Evolutionary conservation across 2,797 vertebrate species (phyloP).

Genomic region (Cryptoprocta ferox): DNA sequence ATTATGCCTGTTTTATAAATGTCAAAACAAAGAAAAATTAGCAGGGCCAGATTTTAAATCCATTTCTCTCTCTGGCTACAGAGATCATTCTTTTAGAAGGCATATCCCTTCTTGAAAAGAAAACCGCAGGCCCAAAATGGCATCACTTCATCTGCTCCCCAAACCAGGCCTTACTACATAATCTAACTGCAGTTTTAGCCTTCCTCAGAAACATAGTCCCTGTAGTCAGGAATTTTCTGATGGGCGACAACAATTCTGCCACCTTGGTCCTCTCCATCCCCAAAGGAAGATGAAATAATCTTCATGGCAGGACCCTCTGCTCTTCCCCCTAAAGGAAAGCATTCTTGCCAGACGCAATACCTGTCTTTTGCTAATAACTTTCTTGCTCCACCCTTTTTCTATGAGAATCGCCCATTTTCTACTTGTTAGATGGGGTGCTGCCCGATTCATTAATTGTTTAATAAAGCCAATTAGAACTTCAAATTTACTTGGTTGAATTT

Average conservation of each 20-base stretch:
- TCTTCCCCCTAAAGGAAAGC: background rate
- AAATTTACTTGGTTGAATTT: background rate
- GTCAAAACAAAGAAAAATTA: constrained; percentile 21
- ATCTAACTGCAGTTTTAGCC: background rate
- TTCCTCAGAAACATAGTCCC: background rate
- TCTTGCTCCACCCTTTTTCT: background rate
- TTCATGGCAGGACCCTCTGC: background rate
- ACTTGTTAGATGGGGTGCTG: background rate
- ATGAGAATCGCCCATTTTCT: background rate
- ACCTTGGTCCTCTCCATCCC: background rate
- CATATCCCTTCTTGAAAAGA: background rate
- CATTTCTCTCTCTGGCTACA: background rate
- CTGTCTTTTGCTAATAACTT: background rate
- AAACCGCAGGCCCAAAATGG: background rate
- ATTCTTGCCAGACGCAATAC: background rate
- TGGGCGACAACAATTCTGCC: background rate
- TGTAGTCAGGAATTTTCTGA: background rate
- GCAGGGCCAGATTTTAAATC: background rate
- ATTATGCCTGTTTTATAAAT: constrained; percentile 22
- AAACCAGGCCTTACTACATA: background rate
- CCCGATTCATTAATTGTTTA: background rate
- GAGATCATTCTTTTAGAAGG: background rate
- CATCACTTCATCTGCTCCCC: background rate
- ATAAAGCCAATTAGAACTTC: background rate
- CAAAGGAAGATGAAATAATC: background rate